Base-by-base conservation (phyloP, 2,888 invertebrate species). In the Eucera pruinosa region DNA sequence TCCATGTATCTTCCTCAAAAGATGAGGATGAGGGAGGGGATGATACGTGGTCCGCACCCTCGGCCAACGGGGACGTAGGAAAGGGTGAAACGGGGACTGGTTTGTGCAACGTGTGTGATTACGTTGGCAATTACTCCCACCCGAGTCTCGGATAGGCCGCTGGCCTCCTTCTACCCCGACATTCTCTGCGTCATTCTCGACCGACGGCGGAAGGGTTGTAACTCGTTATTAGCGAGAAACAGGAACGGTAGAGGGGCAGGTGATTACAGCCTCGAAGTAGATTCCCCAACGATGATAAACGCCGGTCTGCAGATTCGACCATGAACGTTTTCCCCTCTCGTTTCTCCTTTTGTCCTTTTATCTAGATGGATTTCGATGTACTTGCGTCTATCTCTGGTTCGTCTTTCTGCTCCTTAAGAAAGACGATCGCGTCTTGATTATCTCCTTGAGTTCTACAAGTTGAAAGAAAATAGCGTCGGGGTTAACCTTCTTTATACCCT, bases 111-210 rank as follows among this genome's bases (percentile, higher is more conserved):
- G 88, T 90, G 88, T 90, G 89, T 90, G 90, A 90, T 90, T 91
- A 89, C 89, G 90, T 90, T 89, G 88, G 91, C 90, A 91, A 91
- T 91, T 91, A 91, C 90, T 88, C 87, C 89, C 87, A 86, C 87
- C 82, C 84, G n/a, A 9, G 60, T 58, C 68, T 73, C 62, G 61
- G 74, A 73, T 75, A 81, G 80, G 82, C 82, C 57, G 54, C 69
- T 41, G 43, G 54, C 58, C 73, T 76, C 78, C 80, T 80, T 80
- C 82, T n/a, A 73, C 57, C 68, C 33, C 20, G 61, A 36, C 54
- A 45, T 75, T 68, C 75, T 65, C 67, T 27, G 45, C 64, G 66
- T 62, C 70, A 60, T 82, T 77, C 84, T 80, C 79, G 82, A 66
- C 85, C 81, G 82, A 82, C 84, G 75, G 75, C 82, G 86, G 84